Conservation (phyloP, 2,113 vertebrate genomes). For the Atherinomorus stipes region DNA sequence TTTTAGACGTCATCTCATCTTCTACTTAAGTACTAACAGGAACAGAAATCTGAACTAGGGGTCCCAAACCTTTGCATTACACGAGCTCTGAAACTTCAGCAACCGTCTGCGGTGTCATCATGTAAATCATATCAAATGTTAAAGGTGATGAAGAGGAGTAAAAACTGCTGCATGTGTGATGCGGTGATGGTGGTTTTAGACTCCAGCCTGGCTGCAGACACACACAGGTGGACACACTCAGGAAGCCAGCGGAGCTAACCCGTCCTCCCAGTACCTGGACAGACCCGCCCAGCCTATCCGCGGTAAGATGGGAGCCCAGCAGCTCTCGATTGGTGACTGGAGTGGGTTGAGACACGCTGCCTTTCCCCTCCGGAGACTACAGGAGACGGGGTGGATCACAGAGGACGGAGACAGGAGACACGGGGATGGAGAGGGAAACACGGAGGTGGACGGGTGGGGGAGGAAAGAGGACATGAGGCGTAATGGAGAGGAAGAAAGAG, state of each 20-base stretch:
- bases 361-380: conserved; percentile 88
- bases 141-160: no score
- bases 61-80: no score
- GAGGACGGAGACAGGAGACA: conserved; percentile 9
- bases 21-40: no score
- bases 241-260: conserved; percentile 50
- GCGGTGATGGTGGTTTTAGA: no score
- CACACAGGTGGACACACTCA: conserved; percentile 54
- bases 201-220: conserved; percentile 32
- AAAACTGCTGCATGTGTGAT: no score
- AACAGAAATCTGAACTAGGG: no score
- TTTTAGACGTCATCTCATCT: no score
- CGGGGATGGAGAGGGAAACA: neutral
- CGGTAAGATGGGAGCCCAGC: conserved; percentile 87
- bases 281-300: conserved; percentile 89
- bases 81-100: no score
- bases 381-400: conserved; percentile 64
- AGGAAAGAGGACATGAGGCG: neutral
- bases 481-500: neutral
- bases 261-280: conserved; percentile 87
- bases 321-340: conserved; percentile 87
- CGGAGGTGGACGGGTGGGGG: conserved; percentile 9
- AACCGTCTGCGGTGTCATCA: no score
- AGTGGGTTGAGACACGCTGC: conserved; percentile 87
- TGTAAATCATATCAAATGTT: no score